Conservation (phyloP, 1,140 invertebrate genomes). For the Tetranychus urticae region DNA sequence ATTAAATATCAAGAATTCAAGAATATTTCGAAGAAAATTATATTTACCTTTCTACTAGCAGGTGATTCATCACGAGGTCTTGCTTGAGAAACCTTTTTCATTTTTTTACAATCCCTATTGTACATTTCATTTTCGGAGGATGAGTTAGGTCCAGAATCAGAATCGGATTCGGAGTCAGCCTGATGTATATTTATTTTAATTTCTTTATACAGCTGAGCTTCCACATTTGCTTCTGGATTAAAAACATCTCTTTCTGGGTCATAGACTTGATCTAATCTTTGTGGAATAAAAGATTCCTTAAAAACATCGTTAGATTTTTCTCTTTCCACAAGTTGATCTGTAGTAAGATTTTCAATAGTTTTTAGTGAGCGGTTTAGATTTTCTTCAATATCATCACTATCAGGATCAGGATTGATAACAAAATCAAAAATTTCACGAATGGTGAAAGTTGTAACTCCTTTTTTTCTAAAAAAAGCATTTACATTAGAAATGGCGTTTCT, state of each 20-base stretch:
- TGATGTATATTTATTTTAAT: slow-evolving; percentile 20
- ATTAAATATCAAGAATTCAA: not conserved
- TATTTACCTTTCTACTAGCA: slow-evolving; percentile 50
- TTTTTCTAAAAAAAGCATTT: slow-evolving; percentile 70
- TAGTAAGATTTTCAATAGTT: slow-evolving; percentile 16
- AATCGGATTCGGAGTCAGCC: slow-evolving; percentile 22
- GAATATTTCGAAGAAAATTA: slow-evolving; percentile 23
- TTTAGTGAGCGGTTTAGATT: slow-evolving; percentile 24
- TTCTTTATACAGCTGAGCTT: not conserved
- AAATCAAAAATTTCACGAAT: slow-evolving; percentile 86
- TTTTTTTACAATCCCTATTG: slow-evolving; percentile 4
- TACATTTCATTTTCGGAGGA: slow-evolving; percentile 20
- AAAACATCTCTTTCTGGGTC: slow-evolving; percentile 70
- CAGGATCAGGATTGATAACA: slow-evolving; percentile 68
- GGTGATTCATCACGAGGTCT: slow-evolving; percentile 64
- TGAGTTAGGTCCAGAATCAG: too few species aligned
- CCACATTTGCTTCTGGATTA: slow-evolving; percentile 23
- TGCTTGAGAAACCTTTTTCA: slow-evolving; percentile 28
- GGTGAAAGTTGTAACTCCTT: slow-evolving; percentile 62
- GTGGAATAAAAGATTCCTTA: slow-evolving; percentile 78
- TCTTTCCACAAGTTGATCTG: slow-evolving; percentile 18
- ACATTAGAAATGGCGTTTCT: slow-evolving; percentile 55
- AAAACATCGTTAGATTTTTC: slow-evolving; percentile 41
- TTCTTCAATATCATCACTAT: slow-evolving; percentile 51
- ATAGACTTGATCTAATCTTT: slow-evolving; percentile 68